phyloP scores from a whole-genome alignment of 2,113 vertebrate genomes.

The Oreocharis arfaki region DNA sequence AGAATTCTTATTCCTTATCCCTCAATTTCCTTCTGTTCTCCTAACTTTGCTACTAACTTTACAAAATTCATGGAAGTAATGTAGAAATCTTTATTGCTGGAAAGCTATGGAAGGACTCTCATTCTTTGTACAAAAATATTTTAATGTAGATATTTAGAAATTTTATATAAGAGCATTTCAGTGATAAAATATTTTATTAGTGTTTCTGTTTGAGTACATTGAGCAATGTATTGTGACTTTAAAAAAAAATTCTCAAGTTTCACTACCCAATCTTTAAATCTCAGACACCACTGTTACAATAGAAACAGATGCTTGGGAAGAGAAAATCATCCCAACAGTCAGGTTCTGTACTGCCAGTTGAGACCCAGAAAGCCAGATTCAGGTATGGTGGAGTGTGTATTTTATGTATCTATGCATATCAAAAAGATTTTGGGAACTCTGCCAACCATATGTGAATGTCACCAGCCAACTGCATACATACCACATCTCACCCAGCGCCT shows the following conservation, averaged over 20 bases:
- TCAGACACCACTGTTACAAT: background rate
- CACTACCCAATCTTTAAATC: background rate
- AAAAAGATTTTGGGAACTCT: background rate
- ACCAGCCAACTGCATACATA: background rate
- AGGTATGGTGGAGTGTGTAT: background rate
- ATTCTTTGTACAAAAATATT: conserved; percentile 33
- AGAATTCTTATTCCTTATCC: background rate
- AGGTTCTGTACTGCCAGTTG: background rate
- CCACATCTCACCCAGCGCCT: background rate
- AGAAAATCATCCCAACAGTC: background rate
- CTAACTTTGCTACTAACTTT: background rate
- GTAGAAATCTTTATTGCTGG: conserved; percentile 32
- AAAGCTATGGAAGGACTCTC: background rate
- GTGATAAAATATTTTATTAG: conserved; percentile 53
- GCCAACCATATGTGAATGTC: background rate
- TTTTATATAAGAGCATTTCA: conserved; percentile 30
- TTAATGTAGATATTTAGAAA: conserved; percentile 11
- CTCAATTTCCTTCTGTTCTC: background rate
- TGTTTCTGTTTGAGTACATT: conserved; percentile 12
- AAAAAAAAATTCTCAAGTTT: background rate
- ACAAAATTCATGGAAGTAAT: background rate
- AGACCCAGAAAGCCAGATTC: background rate
- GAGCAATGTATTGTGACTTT: background rate
- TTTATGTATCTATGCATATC: background rate
- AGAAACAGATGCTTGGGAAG: background rate